These are phyloP conservation scores for Entomobrya proxima DNA, from an alignment of 2,888 invertebrate genomes.

Conservation along the genomic window DNA sequence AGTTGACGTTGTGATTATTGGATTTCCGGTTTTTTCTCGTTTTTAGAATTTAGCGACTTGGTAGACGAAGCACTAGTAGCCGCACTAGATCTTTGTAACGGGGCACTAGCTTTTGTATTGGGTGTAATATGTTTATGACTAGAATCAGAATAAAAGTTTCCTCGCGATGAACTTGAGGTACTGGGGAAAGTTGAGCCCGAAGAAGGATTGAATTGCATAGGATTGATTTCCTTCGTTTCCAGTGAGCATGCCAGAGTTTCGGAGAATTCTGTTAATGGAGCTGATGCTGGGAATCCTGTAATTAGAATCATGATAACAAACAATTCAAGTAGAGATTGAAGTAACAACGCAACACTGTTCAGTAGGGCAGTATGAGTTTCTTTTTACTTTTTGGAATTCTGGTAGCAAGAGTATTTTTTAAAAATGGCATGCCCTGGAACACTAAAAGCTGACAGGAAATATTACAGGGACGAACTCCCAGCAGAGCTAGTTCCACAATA, in stretches of 20 bases:
- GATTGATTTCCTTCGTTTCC: conserved; percentile 49
- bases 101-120: neutral
- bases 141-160: neutral
- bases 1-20: no score
- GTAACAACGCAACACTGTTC: no score
- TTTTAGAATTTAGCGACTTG: no score
- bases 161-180: neutral
- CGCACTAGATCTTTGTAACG: neutral
- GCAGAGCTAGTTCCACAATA: conserved; percentile 94
- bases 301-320: no score
- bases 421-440: conserved; percentile 98
- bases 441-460: conserved; percentile 96
- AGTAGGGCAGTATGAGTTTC: no score
- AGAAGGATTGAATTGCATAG: neutral
- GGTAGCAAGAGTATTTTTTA: conserved; percentile 81
- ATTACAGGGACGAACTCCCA: conserved; percentile 97
- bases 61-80: no score
- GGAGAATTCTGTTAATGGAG: conserved; percentile 93
- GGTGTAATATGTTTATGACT: neutral
- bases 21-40: no score
- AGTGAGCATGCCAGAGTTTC: conserved; percentile 84
- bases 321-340: no score
- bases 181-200: neutral
- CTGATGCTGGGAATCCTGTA: conserved; percentile 94
- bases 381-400: neutral